Percentiles rank a stretch among this genome's conserved stretches.
These are phyloP conservation scores for Martes flavigula DNA, from an alignment of 2,797 vertebrate species.

Conservation along the genomic window DNA sequence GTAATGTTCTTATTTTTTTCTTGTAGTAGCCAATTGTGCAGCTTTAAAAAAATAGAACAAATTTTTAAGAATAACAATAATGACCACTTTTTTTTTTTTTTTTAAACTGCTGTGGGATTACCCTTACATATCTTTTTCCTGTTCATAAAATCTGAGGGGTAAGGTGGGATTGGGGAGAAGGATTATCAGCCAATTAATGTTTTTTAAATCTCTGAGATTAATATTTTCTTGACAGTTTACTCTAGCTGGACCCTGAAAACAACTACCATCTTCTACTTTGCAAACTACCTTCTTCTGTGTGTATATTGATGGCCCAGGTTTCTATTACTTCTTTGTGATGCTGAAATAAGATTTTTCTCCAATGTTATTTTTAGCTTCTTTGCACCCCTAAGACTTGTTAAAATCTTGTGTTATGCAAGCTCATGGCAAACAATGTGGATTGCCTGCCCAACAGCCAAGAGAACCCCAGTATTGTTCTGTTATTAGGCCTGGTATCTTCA, in stretches of 20 bases:
- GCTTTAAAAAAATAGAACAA: background rate
- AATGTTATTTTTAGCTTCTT: background rate
- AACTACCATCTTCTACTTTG: background rate
- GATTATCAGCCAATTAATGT: background rate
- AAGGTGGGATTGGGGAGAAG: background rate
- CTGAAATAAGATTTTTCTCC: conserved; percentile 26
- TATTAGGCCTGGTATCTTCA: background rate
- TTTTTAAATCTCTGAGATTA: background rate
- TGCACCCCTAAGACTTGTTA: background rate
- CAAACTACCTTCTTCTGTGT: background rate
- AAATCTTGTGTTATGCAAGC: background rate
- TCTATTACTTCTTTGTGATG: background rate
- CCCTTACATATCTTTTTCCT: background rate
- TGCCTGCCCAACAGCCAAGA: background rate
- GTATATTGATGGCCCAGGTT: background rate
- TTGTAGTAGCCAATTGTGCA: background rate
- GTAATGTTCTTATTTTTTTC: background rate
- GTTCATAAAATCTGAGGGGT: background rate
- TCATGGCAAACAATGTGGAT: background rate
- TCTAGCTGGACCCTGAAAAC: background rate
- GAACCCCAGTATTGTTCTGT: background rate
- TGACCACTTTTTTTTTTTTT: background rate
- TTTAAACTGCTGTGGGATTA: background rate
- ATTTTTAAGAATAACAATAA: background rate
- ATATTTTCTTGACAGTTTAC: background rate